phyloP scores from a whole-genome alignment of 1,140 invertebrate genomes.

The Drosophila erecta region DNA sequence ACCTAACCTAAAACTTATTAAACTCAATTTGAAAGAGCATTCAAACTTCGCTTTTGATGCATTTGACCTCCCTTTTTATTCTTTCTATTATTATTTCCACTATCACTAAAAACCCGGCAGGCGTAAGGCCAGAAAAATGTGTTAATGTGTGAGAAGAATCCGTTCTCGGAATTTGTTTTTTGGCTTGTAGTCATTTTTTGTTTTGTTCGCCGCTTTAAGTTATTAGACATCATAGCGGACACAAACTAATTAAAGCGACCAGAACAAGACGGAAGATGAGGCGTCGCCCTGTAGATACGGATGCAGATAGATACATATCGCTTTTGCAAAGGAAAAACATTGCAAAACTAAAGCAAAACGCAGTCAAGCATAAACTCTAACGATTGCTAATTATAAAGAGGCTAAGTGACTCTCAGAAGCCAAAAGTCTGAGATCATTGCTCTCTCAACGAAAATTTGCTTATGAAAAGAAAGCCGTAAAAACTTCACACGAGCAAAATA shows the following conservation, averaged over 20 bases:
- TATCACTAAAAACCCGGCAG: constrained; percentile 35
- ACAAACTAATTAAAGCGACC: constrained; percentile 76
- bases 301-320: not conserved
- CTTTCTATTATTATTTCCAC: not conserved
- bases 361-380: constrained; percentile 78
- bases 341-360: constrained; percentile 50
- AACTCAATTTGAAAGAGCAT: not conserved
- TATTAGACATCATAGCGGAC: constrained; percentile 64
- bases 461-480: constrained; percentile 39
- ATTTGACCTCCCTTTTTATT: not conserved
- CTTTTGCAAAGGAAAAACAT: constrained; percentile 1
- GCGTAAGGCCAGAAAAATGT: constrained; percentile 62
- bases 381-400: constrained; percentile 76
- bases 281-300: constrained; percentile 31
- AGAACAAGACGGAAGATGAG: constrained; percentile 33
- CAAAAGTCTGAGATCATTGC: constrained; percentile 43
- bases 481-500: constrained; percentile 16
- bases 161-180: constrained; percentile 39
- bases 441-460: constrained; percentile 41
- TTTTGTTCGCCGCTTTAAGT: constrained; percentile 45
- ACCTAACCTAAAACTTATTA: no score
- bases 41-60: not conserved
- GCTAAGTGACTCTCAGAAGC: constrained; percentile 46
- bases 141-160: constrained; percentile 79
- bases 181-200: constrained; percentile 26